phyloP scores from a whole-genome alignment of 2,888 invertebrate species.

The Xestia xanthographa region DNA sequence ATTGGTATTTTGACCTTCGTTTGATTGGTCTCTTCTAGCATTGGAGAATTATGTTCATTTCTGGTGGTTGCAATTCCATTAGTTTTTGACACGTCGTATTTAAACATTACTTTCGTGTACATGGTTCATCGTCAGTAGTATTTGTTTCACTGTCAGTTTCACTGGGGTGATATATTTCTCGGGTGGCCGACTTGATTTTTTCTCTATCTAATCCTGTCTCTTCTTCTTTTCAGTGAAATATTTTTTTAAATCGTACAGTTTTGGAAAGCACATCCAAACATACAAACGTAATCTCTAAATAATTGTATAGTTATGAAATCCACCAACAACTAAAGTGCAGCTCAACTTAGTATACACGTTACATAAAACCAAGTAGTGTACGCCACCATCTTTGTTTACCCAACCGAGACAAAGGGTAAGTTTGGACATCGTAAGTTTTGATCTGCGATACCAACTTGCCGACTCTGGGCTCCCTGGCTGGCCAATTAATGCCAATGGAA shows the following conservation, averaged over 20 bases:
- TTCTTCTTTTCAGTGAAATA: neutral
- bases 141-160: no score
- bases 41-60: no score
- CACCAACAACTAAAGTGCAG: neutral
- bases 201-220: no score
- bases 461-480: slow-evolving; percentile 26
- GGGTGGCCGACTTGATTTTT: no score
- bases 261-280: neutral
- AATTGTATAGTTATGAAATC: neutral
- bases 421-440: slow-evolving; percentile 60
- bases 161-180: no score
- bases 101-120: no score
- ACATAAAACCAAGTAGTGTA: slow-evolving; percentile 10
- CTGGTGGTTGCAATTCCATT: no score
- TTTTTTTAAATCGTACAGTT: neutral
- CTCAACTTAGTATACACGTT: slow-evolving; percentile 3
- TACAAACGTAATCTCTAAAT: neutral
- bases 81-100: no score
- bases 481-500: slow-evolving; percentile 58
- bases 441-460: slow-evolving; percentile 55
- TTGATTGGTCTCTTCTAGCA: no score
- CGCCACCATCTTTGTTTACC: slow-evolving; percentile 48
- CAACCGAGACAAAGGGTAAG: slow-evolving; percentile 58
- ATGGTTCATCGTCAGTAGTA: no score
- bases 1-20: no score